Conservation (phyloP, 2,797 vertebrate genomes). For the Arnoldichthys spilopterus region DNA sequence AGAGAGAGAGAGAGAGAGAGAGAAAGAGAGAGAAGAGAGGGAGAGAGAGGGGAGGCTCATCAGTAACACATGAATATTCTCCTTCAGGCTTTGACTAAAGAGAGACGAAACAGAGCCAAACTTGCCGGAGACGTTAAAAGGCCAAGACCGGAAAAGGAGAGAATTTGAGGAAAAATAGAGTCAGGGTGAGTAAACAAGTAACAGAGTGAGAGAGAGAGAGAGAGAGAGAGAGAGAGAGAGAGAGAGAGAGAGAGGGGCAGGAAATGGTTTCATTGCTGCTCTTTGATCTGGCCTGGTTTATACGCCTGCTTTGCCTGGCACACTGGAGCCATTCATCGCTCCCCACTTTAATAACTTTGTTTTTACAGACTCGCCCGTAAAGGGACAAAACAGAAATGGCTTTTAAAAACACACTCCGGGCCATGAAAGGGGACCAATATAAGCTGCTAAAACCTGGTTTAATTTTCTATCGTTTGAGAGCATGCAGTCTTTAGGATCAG, state of each 20-base stretch:
- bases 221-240: constrained; percentile 31
- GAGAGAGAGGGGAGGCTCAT: constrained; percentile 15
- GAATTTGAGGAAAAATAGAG: constrained; percentile 38
- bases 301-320: constrained; percentile 58
- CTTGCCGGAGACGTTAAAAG: constrained; percentile 32
- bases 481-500: background rate
- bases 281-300: constrained; percentile 62
- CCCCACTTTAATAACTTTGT: constrained; percentile 62
- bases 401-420: constrained; percentile 54
- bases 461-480: constrained; percentile 27
- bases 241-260: constrained; percentile 34
- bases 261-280: constrained; percentile 49
- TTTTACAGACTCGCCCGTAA: constrained; percentile 61
- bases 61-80: constrained; percentile 44
- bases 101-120: constrained; percentile 13
- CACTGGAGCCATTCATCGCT: constrained; percentile 61
- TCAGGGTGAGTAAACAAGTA: constrained; percentile 38
- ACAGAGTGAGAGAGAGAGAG: background rate
- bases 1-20: constrained; percentile 32
- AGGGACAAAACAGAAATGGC: constrained; percentile 58
- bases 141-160: constrained; percentile 27
- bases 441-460: constrained; percentile 53
- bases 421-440: constrained; percentile 56
- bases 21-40: constrained; percentile 2
- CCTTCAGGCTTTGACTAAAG: constrained; percentile 17